Base-by-base conservation (phyloP, 2,888 invertebrate genomes). In the Metalampra italica region DNA sequence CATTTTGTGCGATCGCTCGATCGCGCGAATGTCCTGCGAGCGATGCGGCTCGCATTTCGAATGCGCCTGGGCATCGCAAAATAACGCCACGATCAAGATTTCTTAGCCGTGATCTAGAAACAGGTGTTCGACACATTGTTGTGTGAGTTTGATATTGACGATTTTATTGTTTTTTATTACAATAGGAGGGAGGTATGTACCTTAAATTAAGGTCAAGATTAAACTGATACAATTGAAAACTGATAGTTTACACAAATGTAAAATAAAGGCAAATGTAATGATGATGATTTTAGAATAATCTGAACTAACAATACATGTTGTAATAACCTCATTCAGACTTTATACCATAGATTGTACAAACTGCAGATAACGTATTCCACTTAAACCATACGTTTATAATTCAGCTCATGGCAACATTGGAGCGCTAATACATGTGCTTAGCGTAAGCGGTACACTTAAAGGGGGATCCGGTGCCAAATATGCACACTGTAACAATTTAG, bases 401-500 rank as follows among this genome's bases (percentile, higher is more conserved):
- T 81, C 80, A 63, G 64, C 64, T 76, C 81, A 75, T 72, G 78
- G 55, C 68, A 62, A 65, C 64, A 59, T 59, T 61, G 64, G 59
- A 74, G 68, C 68, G 71, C 71, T 79, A 82, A 81, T 78, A 80
- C 84, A 79, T 72, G 75, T 82, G 81, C 80, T 85, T 79, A 82
- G 84, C 83, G 80, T 84, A 79, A 82, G 84, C 83, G 80, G 85
- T 81, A 77, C 73, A 75, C 61, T 73, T 76, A 78, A 84, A 82
- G 78, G 75, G 62, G 71, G 67, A 62, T 60, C 68, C 79, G 67
- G 79, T 86, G 86, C 88, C 88, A 88, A 88, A 89, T 84, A 84
- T 78, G 87, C 76, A 64, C 60, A 68, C 62, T 65, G 68, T 76
- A 78, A 79, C 84, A 78, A 82, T 83, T 82, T 77, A 75, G 68